phyloP scores from a whole-genome alignment of 2,888 invertebrate species.

The Agonopterix arenella region DNA sequence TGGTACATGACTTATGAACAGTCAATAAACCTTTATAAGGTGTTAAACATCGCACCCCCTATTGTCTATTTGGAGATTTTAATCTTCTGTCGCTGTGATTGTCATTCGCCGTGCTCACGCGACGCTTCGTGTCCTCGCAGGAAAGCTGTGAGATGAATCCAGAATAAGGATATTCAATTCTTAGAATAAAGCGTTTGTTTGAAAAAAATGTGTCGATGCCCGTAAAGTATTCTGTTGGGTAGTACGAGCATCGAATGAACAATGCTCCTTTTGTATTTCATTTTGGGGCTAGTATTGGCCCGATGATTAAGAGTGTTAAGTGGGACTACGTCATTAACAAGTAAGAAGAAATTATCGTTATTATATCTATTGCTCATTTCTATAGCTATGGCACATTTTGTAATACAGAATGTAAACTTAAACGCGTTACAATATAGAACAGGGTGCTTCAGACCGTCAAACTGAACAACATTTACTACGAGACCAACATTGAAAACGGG shows the following conservation, averaged over 20 bases:
- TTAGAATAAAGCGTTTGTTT: conserved; percentile 28
- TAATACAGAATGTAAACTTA: background rate
- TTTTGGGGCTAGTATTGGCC: background rate
- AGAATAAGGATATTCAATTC: conserved; percentile 38
- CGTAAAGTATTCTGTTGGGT: conserved; percentile 41
- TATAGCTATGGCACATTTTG: background rate
- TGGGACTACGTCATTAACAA: background rate
- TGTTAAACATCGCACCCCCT: conserved; percentile 20
- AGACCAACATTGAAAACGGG: background rate
- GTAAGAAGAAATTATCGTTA: background rate
- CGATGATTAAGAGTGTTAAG: background rate
- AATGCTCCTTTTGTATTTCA: background rate
- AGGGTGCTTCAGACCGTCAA: background rate
- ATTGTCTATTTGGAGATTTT: conserved; percentile 26
- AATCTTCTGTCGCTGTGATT: conserved; percentile 29
- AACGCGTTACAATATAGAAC: too few species aligned
- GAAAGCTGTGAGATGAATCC: conserved; percentile 46
- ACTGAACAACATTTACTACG: background rate
- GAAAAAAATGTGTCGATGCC: conserved; percentile 48
- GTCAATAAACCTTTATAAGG: conserved; percentile 9
- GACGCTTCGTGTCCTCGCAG: conserved; percentile 14
- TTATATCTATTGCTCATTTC: background rate
- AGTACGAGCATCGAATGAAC: conserved; percentile 21
- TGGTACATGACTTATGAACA: background rate
- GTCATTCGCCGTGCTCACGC: conserved; percentile 31